Percentiles rank a stretch among this genome's conserved stretches.
Evolutionary conservation across 2,113 vertebrate species (phyloP).

Genomic region (Epinephelus fuscoguttatus): DNA sequence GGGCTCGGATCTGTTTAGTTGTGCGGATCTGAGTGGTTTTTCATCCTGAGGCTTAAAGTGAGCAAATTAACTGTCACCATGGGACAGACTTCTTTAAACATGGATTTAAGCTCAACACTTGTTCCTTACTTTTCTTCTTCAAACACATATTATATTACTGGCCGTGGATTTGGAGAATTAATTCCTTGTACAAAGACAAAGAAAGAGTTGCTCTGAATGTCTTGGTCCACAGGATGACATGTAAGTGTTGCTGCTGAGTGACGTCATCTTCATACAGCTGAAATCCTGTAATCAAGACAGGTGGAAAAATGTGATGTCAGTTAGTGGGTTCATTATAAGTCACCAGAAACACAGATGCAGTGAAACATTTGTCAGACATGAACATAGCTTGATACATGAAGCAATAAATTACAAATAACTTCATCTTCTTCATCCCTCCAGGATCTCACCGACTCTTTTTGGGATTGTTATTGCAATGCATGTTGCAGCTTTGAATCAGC

Average conservation of each 20-base stretch:
- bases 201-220: neutral
- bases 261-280: neutral
- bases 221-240: no score
- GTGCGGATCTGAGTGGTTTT: conserved; percentile 2
- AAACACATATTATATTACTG: neutral
- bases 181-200: neutral
- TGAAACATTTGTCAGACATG: no score
- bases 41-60: conserved; percentile 1
- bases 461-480: no score
- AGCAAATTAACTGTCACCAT: conserved; percentile 26
- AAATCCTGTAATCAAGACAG: neutral
- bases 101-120: neutral
- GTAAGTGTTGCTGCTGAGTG: neutral
- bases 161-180: neutral
- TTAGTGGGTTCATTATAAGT: neutral
- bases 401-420: no score
- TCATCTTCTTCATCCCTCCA: no score
- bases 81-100: conserved; percentile 25
- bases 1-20: neutral
- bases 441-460: no score
- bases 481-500: no score
- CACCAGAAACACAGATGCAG: neutral
- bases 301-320: neutral
- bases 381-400: neutral
- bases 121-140: neutral